A percentile compares a stretch with the other conserved stretches of the same genome.
phyloP scores from a whole-genome alignment of 92 coral and sea anemone genomes.

The Palythoa caribaeorum region DNA sequence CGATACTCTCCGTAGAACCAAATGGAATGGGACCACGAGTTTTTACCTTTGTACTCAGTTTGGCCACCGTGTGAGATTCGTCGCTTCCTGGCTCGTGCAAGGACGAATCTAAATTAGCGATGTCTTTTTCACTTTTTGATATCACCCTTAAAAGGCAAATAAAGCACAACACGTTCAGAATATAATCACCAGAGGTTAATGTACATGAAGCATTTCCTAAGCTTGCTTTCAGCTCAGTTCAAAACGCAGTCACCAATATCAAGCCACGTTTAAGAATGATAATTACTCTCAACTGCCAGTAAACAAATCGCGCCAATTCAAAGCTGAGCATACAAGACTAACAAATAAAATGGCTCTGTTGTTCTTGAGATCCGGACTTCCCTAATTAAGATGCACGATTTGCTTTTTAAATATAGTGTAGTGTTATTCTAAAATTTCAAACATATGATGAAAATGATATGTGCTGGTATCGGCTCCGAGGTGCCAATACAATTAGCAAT shows the following conservation, averaged over 20 bases:
- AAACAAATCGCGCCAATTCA: not conserved
- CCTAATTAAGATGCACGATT: not conserved
- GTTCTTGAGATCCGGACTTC: not conserved
- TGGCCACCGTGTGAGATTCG: conserved; percentile 76
- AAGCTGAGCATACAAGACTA: not conserved
- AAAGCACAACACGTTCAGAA: not conserved
- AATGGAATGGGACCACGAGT: conserved; percentile 81
- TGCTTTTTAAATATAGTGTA: not conserved
- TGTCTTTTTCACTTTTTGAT: conserved; percentile 85
- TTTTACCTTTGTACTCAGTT: conserved; percentile 69
- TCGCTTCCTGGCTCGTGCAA: conserved; percentile 74
- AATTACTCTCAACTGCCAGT: not conserved
- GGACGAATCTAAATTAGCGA: conserved; percentile 77
- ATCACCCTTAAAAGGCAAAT: conserved; percentile 64
- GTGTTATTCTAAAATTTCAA: not conserved
- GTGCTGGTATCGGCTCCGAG: not conserved
- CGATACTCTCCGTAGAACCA: conserved; percentile 84
- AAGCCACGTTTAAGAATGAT: not conserved
- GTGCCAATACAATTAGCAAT: not conserved
- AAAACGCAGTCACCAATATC: not conserved
- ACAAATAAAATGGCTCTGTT: not conserved
- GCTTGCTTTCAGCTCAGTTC: not conserved
- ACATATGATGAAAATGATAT: not conserved
- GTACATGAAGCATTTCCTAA: not conserved
- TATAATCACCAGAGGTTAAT: not conserved